Base-by-base conservation (phyloP, 2,888 invertebrate genomes). In the Drosophila paramelanica region DNA sequence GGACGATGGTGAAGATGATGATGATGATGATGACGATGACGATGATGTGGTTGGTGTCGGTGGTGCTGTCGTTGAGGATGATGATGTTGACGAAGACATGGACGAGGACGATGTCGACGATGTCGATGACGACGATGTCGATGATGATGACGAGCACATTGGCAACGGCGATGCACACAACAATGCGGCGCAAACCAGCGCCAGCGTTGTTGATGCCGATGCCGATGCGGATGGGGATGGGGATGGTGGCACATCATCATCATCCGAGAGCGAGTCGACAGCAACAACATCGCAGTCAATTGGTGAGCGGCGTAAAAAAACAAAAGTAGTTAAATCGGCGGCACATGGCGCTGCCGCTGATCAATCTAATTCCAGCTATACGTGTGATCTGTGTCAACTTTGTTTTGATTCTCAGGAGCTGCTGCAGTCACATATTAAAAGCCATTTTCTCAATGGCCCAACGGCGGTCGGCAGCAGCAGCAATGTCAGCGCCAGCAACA, bases 321-420 rank as follows among this genome's bases (percentile, higher is more conserved):
- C 56, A 58, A 23, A 23, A 23, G 59, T 67, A 74, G 77, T 39
- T 61, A 70, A 66, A 47, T 77, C 79, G 49, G 62, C 55, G 53
- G 67, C 58, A 61, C 65, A 58, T 62, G 73, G 66, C 60, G 72
- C 61, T 69, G 76, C 79, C 72, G 77, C 57, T 70, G 79, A 79
- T 66, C 79, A 77, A 25, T 53, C 74, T 51, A 85, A 89, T 77
- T 84, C 89, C 61, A 87, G 89, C 66, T 90, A 89, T 78, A 88
- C 92, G 45, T 93, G 93, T 86, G 92, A 92, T 84, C 85, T 93
- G 66, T 93, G 93, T 81, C 91, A 92, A 79, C 87, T 92, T 70
- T 91, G 88, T 79, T 93, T 92, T 62, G 91, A 90, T 73, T 88
- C 92, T 31, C 91, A 92, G 60, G 90, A 90, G 74, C 91, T 91